A percentile compares a stretch with the other conserved stretches of the same genome.
These are phyloP conservation scores for Xylocopa sonorina DNA, from an alignment of 1,140 invertebrate species.

Conservation along the genomic window DNA sequence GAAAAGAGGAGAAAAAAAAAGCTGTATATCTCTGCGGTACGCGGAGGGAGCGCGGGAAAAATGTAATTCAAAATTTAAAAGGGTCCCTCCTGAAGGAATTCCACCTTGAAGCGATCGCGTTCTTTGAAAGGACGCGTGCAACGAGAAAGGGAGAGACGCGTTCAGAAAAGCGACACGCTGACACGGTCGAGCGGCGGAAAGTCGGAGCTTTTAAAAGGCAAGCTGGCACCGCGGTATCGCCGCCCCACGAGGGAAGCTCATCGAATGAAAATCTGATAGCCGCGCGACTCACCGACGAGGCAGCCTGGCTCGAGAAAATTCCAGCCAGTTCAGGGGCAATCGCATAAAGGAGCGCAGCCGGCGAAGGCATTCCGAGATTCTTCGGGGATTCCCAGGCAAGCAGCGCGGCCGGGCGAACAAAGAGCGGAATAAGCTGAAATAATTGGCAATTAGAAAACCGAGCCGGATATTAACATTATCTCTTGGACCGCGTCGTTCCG, in stretches of 20 bases:
- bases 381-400: conserved; percentile 54
- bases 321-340: conserved; percentile 1
- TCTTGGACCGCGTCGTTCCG: conserved; percentile 29
- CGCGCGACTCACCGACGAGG: conserved; percentile 25
- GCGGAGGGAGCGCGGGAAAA: too few species aligned
- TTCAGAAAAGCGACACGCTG: background rate
- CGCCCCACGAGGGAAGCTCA: background rate
- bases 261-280: conserved; percentile 38
- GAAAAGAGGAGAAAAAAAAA: too few species aligned
- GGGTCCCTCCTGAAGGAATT: too few species aligned
- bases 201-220: background rate
- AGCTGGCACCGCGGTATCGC: background rate
- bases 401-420: conserved; percentile 63
- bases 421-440: conserved; percentile 71
- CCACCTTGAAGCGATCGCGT: too few species aligned
- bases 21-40: too few species aligned
- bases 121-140: too few species aligned
- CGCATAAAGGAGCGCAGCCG: conserved; percentile 57
- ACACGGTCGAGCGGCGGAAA: background rate
- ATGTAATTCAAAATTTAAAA: too few species aligned
- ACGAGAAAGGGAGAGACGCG: background rate
- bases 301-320: conserved; percentile 14
- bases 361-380: conserved; percentile 50
- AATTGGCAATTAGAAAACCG: conserved; percentile 75
- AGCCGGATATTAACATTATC: conserved; percentile 75